Evolutionary conservation across 37 sponge, comb jelly and placozoan species (phyloP), one percentile per base, ranked within the genome.

Genomic region (Beroe ovata): DNA sequence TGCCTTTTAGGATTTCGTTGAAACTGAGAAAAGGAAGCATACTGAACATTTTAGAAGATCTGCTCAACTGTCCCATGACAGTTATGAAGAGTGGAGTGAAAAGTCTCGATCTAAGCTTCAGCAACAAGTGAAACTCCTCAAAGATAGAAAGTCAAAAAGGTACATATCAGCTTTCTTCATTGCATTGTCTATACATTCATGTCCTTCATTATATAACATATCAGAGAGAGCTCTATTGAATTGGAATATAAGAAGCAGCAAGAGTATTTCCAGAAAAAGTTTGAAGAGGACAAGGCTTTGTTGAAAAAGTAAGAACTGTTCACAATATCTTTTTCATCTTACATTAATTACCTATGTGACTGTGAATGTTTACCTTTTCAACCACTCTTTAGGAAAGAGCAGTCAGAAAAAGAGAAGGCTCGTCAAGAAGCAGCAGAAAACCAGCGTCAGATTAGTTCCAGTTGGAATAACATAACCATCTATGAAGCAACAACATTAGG

Each of bases 31-130:
- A 36, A 42, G 41, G 33, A 77, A 42, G 38, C 84, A 77, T 14
- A 54, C 26, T 39, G 84, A 77, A 40, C 38, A 36, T 36, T 77
- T 77, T 19, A 39, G 25, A 42, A 42, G 84, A 39, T 77, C 84
- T 77, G 84, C 84, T 35, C 42, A 77, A 36, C 54, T 42, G 4
- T 77, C 84, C 21, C 84, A 42, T 11, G 84, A 77, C 39, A 39
- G 84, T 39, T 77, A 42, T 40, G 84, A 77, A 42, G 38, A 77
- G 22, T 42, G 84, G 84, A 22, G 38, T 40, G 84, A 37, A 23
- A 39, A 23, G 25, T 77, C 84, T 1, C 16, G 54, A 42, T 42
- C 42, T 8, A 77, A 77, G 38, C 39, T 77, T 42, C 54, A 39
- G 4, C 42, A 42, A 19, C 84, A 77, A 77, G 84, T 77, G 0